These are phyloP conservation scores for Laodelphax striatellus DNA, from an alignment of 1,140 invertebrate genomes.

Conservation along the genomic window DNA sequence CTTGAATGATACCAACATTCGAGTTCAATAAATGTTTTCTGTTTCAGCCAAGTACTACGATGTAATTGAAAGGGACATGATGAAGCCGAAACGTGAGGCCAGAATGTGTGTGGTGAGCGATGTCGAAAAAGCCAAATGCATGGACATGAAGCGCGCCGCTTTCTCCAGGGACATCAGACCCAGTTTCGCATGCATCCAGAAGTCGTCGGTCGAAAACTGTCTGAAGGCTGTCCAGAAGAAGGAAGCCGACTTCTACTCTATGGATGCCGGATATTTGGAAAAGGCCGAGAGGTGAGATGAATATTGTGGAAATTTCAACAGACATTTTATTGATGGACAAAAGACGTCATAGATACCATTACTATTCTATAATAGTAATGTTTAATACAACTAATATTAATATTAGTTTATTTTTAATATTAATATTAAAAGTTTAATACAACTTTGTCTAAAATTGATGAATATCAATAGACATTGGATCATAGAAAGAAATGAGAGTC, in stretches of 20 bases:
- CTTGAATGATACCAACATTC: too few relatives aligned
- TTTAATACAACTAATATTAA: too few relatives aligned
- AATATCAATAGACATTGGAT: too few relatives aligned
- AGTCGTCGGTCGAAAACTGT: constrained; percentile 44
- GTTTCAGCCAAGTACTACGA: constrained; percentile 54
- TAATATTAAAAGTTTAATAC: too few relatives aligned
- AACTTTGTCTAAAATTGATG: too few relatives aligned
- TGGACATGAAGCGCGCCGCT: constrained; percentile 47
- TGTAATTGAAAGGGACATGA: constrained; percentile 59
- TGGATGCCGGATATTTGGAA: constrained; percentile 45
- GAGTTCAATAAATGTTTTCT: too few relatives aligned
- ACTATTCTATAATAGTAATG: too few relatives aligned
- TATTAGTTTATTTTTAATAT: too few relatives aligned
- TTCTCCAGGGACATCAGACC: constrained; percentile 61
- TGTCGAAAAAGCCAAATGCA: constrained; percentile 51
- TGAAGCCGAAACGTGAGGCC: constrained; percentile 39
- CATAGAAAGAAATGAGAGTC: too few relatives aligned
- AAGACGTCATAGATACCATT: neutral
- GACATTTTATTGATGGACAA: too few relatives aligned
- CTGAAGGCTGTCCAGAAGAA: constrained; percentile 48
- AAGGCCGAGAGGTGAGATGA: constrained; percentile 36
- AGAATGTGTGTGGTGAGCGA: constrained; percentile 51
- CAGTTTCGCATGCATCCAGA: constrained; percentile 48
- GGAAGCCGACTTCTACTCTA: constrained; percentile 47
- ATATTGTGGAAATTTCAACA: neutral